A percentile compares a stretch with the other conserved stretches of the same genome.
Evolutionary conservation across 2,113 vertebrate species (phyloP).

Genomic region (Stigmatopora argus): DNA sequence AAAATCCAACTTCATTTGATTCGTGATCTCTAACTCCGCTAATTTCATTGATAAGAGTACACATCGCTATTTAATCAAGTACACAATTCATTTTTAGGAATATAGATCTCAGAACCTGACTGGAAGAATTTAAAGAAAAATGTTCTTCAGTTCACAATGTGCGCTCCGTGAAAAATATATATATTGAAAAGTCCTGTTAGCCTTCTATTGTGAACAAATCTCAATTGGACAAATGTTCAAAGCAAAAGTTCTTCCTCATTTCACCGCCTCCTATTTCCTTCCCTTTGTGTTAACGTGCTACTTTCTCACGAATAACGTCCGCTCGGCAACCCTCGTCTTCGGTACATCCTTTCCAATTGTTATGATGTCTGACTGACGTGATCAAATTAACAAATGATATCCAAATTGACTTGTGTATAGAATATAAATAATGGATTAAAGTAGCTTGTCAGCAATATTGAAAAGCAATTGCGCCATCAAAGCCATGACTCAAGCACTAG

Average conservation of each 20-base stretch:
- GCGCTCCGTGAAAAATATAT: not conserved
- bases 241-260: not conserved
- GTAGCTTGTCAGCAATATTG: constrained; percentile 5
- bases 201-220: not conserved
- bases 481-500: not conserved
- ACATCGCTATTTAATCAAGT: not conserved
- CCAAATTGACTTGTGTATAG: not conserved
- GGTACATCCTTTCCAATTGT: not conserved
- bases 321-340: not conserved
- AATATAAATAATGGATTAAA: not conserved
- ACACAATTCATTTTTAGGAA: not conserved
- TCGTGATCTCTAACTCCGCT: too few species aligned
- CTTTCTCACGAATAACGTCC: not conserved
- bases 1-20: too few species aligned
- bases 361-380: not conserved
- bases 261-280: not conserved
- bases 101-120: not conserved
- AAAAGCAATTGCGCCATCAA: constrained; percentile 6
- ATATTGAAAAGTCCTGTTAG: not conserved
- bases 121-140: not conserved
- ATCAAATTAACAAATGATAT: too few species aligned
- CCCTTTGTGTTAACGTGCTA: not conserved
- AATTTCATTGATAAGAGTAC: too few species aligned
- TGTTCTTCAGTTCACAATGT: not conserved
- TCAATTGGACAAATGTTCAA: constrained; percentile 2